These are phyloP conservation scores for Poeciliopsis presidionis DNA, from an alignment of 2,797 vertebrate genomes.

Conservation along the genomic window DNA sequence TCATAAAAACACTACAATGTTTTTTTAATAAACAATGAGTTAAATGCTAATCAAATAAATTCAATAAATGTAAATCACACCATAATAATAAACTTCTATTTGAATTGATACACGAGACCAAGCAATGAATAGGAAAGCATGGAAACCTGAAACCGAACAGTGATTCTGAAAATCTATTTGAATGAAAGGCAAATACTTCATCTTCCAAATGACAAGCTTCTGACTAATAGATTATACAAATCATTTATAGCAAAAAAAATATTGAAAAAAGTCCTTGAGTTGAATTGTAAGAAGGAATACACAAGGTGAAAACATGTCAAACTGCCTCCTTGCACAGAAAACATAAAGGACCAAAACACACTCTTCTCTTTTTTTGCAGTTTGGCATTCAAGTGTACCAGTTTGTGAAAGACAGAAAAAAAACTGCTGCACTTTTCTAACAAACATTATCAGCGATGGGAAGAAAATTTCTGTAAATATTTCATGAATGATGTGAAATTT, in stretches of 20 bases:
- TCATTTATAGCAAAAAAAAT: not conserved
- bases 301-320: not conserved
- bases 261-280: not conserved
- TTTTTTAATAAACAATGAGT: not conserved
- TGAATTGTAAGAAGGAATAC: not conserved
- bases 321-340: not conserved
- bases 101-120: not conserved
- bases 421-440: not conserved
- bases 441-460: not conserved
- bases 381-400: conserved; percentile 8
- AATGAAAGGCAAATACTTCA: not conserved
- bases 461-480: not conserved
- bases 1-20: not conserved
- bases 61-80: not conserved
- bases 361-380: not conserved
- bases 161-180: not conserved
- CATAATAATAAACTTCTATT: conserved; percentile 1
- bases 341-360: not conserved
- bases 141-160: not conserved
- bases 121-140: not conserved
- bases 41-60: not conserved
- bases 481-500: not conserved
- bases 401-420: not conserved
- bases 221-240: not conserved
- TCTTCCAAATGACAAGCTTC: not conserved